Evolutionary conservation across 2,113 vertebrate species (phyloP), one percentile per base, ranked within the genome.

Genomic region (Nyctereutes procyonoides): DNA sequence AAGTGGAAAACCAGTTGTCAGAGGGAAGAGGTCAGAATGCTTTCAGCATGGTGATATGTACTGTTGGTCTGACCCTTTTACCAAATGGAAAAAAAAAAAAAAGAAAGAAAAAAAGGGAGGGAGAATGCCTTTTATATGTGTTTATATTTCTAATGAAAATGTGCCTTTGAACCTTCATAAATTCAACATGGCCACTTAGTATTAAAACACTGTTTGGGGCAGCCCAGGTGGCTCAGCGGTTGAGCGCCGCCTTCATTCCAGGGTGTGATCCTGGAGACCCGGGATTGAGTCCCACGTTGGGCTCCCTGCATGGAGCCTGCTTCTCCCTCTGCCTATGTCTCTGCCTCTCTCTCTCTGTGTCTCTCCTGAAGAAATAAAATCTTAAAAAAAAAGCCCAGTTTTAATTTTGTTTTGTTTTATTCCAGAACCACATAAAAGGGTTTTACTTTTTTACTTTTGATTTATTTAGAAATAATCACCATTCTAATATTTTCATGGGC

Each of bases 401-500:
- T 81, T 81, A 53, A 43, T 81, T 56, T 91, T 51, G 17, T 38
- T 88, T 81, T 69, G 24, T 38, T 81, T 94, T 85, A 81, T 65
- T 96, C 28, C 20, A 86, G 7, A 92, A 85, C 19, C 13, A 71
- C 30, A 74, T 69, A 28, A 95, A 76, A 15, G 32, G 43, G 5
- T n/a, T 79, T 55, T 43, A 48, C 26, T 88, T 94, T 26, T 16
- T 67, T 22, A 38, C 0, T 74, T 22, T 71, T 60, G 86, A 85
- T 17, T 13, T 55, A 94, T 26, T 43, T 87, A 20, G 69, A 93
- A 97, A 65, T 88, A 97, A 90, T 74, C 0, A 3, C 17, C 20
- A 58, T 97, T 96, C 58, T 35, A 79, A 38, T 88, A 56, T 90
- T 96, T 97, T 98, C 63, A 74, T 76, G 60, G 76, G 26, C 79